phyloP scores from a whole-genome alignment of 2,888 invertebrate species.

The Andrena bucephala region DNA sequence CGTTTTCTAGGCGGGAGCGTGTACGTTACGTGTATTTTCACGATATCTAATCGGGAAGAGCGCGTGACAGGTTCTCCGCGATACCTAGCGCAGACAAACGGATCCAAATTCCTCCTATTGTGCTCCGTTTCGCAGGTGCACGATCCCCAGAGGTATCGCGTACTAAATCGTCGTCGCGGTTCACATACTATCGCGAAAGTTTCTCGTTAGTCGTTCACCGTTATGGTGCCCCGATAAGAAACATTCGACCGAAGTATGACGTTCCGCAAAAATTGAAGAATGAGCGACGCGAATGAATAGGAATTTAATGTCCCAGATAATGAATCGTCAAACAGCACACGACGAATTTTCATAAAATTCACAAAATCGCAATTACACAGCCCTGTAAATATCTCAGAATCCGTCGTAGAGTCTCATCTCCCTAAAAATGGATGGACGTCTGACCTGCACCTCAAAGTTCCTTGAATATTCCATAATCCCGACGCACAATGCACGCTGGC shows the following conservation, averaged over 20 bases:
- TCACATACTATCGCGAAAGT: background rate
- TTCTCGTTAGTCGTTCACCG: slow-evolving; percentile 2
- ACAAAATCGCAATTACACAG: too few species aligned
- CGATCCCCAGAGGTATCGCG: background rate
- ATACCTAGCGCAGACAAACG: slow-evolving; percentile 31
- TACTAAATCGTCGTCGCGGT: slow-evolving; percentile 1
- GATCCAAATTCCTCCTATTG: slow-evolving; percentile 48
- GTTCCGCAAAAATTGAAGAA: background rate
- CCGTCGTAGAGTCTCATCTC: background rate
- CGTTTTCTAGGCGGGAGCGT: slow-evolving; percentile 37
- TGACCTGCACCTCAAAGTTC: slow-evolving; percentile 6
- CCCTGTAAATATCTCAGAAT: too few species aligned
- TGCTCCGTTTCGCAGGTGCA: background rate
- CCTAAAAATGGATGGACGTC: background rate
- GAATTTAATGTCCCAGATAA: too few species aligned
- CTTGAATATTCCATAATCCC: slow-evolving; percentile 26
- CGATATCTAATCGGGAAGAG: slow-evolving; percentile 67
- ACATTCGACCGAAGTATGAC: background rate
- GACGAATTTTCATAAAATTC: too few species aligned
- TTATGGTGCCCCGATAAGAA: background rate
- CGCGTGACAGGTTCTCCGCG: slow-evolving; percentile 52
- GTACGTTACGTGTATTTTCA: slow-evolving; percentile 31
- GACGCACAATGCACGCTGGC: background rate
- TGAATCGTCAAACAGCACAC: too few species aligned
- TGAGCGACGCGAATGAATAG: too few species aligned